These are phyloP conservation scores for Hesperophylax magnus DNA, from an alignment of 1,140 invertebrate species.

Conservation along the genomic window DNA sequence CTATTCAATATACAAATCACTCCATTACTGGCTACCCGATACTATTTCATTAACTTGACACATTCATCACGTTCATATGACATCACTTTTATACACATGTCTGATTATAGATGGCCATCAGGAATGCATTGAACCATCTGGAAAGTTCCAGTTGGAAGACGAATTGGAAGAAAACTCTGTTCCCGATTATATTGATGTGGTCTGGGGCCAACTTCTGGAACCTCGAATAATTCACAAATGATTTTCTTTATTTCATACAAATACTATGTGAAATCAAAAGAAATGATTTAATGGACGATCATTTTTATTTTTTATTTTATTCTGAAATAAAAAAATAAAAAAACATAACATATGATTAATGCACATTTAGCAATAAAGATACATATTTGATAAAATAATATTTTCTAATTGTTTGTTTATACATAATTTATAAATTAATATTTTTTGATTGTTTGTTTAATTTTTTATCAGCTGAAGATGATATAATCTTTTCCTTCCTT, in stretches of 20 bases:
- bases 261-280: neutral
- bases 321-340: too few relatives aligned
- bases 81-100: neutral
- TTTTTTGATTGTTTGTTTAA: too few relatives aligned
- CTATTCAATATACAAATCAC: too few relatives aligned
- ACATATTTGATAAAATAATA: too few relatives aligned
- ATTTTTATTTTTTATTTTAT: too few relatives aligned
- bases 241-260: neutral
- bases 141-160: constrained; percentile 53
- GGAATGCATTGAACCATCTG: constrained; percentile 44
- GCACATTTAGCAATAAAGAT: too few relatives aligned
- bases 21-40: too few relatives aligned
- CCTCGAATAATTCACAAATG: constrained; percentile 43
- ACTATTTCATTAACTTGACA: too few relatives aligned
- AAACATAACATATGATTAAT: too few relatives aligned
- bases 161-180: neutral
- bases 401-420: too few relatives aligned
- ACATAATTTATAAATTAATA: too few relatives aligned
- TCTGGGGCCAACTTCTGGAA: constrained; percentile 49
- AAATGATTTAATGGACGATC: too few relatives aligned
- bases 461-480: constrained; percentile 65
- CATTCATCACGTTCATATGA: neutral
- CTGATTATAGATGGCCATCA: constrained; percentile 49
- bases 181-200: constrained; percentile 28
- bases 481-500: constrained; percentile 71